Base-by-base conservation (phyloP, 2,797 vertebrate species). In the Australoheros facetus region DNA sequence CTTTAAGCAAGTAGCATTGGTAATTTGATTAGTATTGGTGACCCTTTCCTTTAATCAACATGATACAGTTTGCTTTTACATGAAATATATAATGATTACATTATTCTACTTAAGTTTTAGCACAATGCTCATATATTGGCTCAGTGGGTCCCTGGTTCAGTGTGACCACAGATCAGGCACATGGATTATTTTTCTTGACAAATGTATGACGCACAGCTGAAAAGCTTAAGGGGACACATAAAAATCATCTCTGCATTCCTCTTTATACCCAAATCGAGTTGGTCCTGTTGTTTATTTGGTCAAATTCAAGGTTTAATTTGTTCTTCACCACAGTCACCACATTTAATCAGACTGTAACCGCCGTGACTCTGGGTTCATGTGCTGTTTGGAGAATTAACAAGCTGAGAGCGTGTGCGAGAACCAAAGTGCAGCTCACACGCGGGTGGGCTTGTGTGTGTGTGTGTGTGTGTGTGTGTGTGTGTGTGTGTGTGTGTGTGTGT, bases 381-480 rank as follows among this genome's bases (percentile, higher is more conserved):
- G 88, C 87, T 87, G 87, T 86, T 87, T 80, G 78, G 82, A 90
- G 87, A 91, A 88, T 92, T 87, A 90, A 87, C 72, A 85, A 91
- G 85, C 85, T 77, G 74, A 82, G 80, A 70, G 75, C 60, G 79
- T 73, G 78, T 45, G 73, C 4, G 56, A 30, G 39, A 75, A 75
- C 75, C 80, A 72, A 56, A 81, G 73, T 78, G 80, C 28, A 77
- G 64, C 70, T 83, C 14, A 53, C 69, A 76, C 71, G 77, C 34
- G 84, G 70, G 84, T 80, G 59, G 56, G 83, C 71, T 42, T 64
- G 69, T 34, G 77, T 82, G 23, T 30, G 75, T 84, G 77, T 71
- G 42, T 55, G 73, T 66, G 64, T 56, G 76, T 54, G 55, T 56
- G 58, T 60, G 77, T 80, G 85, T 60, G 77, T 53, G 78, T 75